Evolutionary conservation across 2,888 invertebrate species (phyloP).

Genomic region (Tipula helvola): DNA sequence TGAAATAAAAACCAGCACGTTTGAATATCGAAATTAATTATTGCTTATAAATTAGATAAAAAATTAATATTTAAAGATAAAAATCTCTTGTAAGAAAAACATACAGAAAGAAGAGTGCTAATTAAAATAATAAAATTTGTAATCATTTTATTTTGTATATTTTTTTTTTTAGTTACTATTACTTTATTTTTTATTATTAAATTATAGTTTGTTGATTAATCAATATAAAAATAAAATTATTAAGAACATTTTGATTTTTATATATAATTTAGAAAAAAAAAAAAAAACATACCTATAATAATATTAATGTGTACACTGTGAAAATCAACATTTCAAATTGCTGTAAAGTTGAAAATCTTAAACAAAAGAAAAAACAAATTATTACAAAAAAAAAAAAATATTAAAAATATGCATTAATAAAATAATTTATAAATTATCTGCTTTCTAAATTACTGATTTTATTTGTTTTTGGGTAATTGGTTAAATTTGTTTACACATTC

Average conservation of each 20-base stretch:
- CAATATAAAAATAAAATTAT: background rate
- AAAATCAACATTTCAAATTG: background rate
- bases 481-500: too few species aligned
- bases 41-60: background rate
- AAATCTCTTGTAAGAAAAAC: background rate
- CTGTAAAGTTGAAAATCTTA: background rate
- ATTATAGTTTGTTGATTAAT: background rate
- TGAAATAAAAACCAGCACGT: background rate
- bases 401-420: background rate
- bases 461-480: background rate
- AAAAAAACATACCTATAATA: background rate
- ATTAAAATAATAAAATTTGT: background rate
- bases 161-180: background rate
- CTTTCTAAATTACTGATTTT: background rate
- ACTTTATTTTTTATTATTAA: background rate
- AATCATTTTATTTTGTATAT: background rate
- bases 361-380: background rate
- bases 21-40: background rate
- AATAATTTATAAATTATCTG: conserved; percentile 4
- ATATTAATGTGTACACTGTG: background rate
- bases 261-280: background rate
- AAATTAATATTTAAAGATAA: background rate
- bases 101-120: background rate
- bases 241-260: background rate
- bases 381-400: background rate